Evolutionary conservation across 2,113 vertebrate species (phyloP), one percentile per base, ranked within the genome.

Genomic region (Platycercus adscitus): DNA sequence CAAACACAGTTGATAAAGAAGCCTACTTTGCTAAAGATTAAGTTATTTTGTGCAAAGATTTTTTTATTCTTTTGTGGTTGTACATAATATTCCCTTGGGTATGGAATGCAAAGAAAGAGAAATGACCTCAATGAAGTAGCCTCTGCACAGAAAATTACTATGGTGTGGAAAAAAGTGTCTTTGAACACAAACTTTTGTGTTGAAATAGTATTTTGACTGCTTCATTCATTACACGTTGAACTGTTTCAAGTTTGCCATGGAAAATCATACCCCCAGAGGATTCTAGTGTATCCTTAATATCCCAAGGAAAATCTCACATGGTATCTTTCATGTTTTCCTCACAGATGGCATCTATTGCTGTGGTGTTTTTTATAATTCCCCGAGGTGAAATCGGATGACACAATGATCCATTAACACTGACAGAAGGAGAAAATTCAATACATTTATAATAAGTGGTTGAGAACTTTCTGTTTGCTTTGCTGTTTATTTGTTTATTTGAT

Each of bases 351-450:
- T 88, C 49, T 88, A 39, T 80, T 91, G n/a, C 46, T 86, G 55
- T 80, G 64, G 26, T 76, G 56, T 31, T 95, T 90, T 78, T 66
- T 64, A 76, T 87, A 89, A 93, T 87, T 93, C 81, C 81, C 61
- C 15, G n/a, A 95, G 86, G 77, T 95, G 60, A 81, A 92, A 81
- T 5, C 79, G 47, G 72, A 68, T 87, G 81, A 81, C 69, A 95
- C 69, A 84, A 66, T 86, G 83, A 92, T 94, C 35, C 29, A 75
- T 94, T 89, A 61, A 75, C 63, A 50, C 60, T 93, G 55, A 66
- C 72, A 81, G 53, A 83, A 80, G 46, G 35, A 85, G 64, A 93
- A 93, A 95, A 95, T 68, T 91, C 80, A 90, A 66, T 80, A 71
- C 7, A 15, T 82, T 77, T 85, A 33, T 75, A 41, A 46, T 55